Base-by-base conservation (phyloP, 1,140 invertebrate genomes). In the Drosophila sucinea region DNA sequence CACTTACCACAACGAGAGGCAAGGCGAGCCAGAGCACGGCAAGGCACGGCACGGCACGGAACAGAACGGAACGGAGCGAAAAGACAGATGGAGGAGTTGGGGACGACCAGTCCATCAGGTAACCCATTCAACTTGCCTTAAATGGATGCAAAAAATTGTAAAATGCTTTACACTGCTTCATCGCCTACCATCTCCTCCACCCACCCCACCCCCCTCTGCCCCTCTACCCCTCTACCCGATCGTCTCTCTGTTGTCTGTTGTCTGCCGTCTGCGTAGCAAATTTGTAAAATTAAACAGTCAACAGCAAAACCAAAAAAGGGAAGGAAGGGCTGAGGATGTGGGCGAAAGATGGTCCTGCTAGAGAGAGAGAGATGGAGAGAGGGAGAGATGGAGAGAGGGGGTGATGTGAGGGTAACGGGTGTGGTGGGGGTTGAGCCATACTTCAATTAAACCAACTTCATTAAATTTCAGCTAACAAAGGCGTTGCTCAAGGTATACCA, bases 381-480 rank as follows among this genome's bases (percentile, higher is more conserved):
- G 63, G 33, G 63, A 30, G 35, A 41, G 10, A 17, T 11, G 25
- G 60, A 10, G 57, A 60, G 33, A 0, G 40, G 8, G 41, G 7
- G 27, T 8, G 7, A 17, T 8, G 4, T 23, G 30, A 10, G 38
- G 30, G 38, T 44, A 27, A 61, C 25, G 44, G 10, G 17, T 25
- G 2, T 1, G 6, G 44, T 11, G n/a, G 67, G 71, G 72, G 69
- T 62, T 67, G 44, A 73, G 58, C 77, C 77, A 89, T 89, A 90
- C 84, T 89, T 89, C 84, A 89, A 89, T 89, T 89, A 89, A 89
- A 89, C 85, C 84, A 89, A 89, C 84, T 89, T 89, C 84, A 89
- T 89, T 89, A 89, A 90, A 89, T 89, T 89, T 89, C 85, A 89
- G 84, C 85, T 89, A 89, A 89, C 84, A 89, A 89, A 89, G 85